phyloP scores from a whole-genome alignment of 2,113 vertebrate genomes.

The Centropus unirufus region DNA sequence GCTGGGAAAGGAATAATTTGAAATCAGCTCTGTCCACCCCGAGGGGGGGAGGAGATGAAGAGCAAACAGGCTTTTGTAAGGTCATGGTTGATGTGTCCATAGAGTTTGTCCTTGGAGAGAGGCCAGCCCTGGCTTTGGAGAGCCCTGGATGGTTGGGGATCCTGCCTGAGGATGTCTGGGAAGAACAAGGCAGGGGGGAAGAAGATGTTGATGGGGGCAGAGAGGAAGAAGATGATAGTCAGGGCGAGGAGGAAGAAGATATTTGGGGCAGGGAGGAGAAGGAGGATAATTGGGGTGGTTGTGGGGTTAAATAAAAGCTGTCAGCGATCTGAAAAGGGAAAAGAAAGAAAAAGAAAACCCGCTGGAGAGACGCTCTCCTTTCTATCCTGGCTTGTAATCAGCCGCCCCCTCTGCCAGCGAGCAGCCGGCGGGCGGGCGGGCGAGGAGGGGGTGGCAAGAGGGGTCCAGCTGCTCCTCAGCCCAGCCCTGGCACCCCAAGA shows the following conservation, averaged over 20 bases:
- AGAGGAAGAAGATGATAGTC: neutral
- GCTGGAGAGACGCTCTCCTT: neutral
- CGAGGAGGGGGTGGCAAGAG: constrained; percentile 30
- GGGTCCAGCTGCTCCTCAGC: constrained; percentile 45
- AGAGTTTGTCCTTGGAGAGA: neutral
- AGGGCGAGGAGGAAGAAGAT: neutral
- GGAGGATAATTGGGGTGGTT: neutral
- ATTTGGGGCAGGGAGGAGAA: neutral
- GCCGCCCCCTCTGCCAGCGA: constrained; percentile 21
- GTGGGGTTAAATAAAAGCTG: constrained; percentile 41
- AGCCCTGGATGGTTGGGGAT: neutral
- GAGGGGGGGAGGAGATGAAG: neutral
- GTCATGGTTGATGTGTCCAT: neutral
- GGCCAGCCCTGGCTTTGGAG: neutral
- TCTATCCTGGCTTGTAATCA: constrained; percentile 42
- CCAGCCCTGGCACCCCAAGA: rapidly evolving
- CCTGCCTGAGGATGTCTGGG: neutral
- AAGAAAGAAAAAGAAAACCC: constrained; percentile 12
- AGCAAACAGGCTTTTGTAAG: neutral
- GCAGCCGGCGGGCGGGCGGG: constrained; percentile 25
- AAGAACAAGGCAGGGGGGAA: neutral
- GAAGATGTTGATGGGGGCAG: neutral
- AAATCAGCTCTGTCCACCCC: neutral
- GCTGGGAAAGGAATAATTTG: neutral
- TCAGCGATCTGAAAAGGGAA: constrained; percentile 35